Conservation (phyloP, 2,797 vertebrate genomes). For the Oreonectes daqikongensis region DNA sequence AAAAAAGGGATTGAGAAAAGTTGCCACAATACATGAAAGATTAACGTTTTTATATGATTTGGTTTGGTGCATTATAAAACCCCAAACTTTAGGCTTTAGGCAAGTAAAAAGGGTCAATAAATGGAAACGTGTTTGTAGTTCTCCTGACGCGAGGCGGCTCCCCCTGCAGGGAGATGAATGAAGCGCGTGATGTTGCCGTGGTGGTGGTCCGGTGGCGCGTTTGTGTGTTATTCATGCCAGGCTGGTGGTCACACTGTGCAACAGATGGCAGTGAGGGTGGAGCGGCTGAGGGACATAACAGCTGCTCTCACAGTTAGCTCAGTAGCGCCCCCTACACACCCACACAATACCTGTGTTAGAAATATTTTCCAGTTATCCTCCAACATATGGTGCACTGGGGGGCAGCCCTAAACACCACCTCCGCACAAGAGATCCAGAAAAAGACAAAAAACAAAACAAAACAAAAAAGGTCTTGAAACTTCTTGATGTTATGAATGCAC, state of each 20-base stretch:
- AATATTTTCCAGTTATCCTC: background rate
- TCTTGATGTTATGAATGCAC: too few species aligned
- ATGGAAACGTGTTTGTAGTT: slow-evolving; percentile 56
- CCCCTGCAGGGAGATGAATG: slow-evolving; percentile 81
- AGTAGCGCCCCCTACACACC: slow-evolving; percentile 38
- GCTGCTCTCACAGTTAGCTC: slow-evolving; percentile 54
- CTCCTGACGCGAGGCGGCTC: slow-evolving; percentile 68
- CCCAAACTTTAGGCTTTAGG: too few species aligned
- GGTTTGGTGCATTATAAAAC: too few species aligned
- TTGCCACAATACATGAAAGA: too few species aligned
- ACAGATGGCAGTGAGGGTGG: slow-evolving; percentile 73
- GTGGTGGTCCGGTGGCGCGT: slow-evolving; percentile 59
- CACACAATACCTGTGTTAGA: background rate
- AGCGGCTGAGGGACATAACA: slow-evolving; percentile 54
- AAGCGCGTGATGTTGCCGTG: slow-evolving; percentile 69
- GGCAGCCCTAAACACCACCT: background rate
- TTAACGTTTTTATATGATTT: too few species aligned
- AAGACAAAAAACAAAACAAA: background rate
- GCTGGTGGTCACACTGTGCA: slow-evolving; percentile 73
- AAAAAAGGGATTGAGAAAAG: too few species aligned
- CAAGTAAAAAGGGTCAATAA: slow-evolving; percentile 20
- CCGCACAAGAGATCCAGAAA: background rate
- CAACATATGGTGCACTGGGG: background rate
- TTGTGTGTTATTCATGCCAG: slow-evolving; percentile 59
- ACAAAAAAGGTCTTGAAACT: background rate